phyloP scores from a whole-genome alignment of 1,140 invertebrate genomes.

The Drosophila willistoni region DNA sequence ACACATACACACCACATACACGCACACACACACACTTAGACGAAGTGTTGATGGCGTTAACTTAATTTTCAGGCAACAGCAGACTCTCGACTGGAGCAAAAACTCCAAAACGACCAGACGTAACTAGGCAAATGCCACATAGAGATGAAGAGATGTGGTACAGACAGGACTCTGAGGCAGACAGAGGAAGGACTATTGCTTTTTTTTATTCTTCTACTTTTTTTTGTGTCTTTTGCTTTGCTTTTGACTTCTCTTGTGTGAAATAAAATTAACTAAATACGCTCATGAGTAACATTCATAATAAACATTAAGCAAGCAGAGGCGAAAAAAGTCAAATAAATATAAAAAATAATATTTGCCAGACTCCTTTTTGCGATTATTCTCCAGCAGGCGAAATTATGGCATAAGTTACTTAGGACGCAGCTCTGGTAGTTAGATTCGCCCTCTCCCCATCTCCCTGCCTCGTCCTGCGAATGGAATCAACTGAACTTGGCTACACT shows the following conservation, averaged over 20 bases:
- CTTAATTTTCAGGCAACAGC: constrained; percentile 71
- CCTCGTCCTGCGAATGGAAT: constrained; percentile 15
- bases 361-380: constrained; percentile 80
- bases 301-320: constrained; percentile 81
- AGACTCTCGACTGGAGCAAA: constrained; percentile 60
- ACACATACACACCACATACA: constrained; percentile 21
- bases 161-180: neutral
- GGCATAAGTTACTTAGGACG: constrained; percentile 78
- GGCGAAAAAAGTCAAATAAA: constrained; percentile 75
- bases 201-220: neutral
- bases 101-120: constrained; percentile 39
- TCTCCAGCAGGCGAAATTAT: constrained; percentile 66
- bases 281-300: constrained; percentile 83
- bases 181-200: constrained; percentile 13
- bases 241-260: constrained; percentile 77
- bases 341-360: constrained; percentile 83
- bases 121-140: constrained; percentile 39
- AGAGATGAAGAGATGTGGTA: constrained; percentile 16
- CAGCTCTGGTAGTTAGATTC: constrained; percentile 21
- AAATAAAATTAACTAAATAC: constrained; percentile 83
- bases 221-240: constrained; percentile 10
- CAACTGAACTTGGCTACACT: constrained; percentile 79
- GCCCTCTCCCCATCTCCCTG: too few species aligned
- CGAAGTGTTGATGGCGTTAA: constrained; percentile 75
- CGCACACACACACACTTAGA: constrained; percentile 34